Percentiles rank a stretch among this genome's conserved stretches.
These are phyloP conservation scores for Ambastaia sidthimunki DNA, from an alignment of 2,797 vertebrate genomes.

Conservation along the genomic window DNA sequence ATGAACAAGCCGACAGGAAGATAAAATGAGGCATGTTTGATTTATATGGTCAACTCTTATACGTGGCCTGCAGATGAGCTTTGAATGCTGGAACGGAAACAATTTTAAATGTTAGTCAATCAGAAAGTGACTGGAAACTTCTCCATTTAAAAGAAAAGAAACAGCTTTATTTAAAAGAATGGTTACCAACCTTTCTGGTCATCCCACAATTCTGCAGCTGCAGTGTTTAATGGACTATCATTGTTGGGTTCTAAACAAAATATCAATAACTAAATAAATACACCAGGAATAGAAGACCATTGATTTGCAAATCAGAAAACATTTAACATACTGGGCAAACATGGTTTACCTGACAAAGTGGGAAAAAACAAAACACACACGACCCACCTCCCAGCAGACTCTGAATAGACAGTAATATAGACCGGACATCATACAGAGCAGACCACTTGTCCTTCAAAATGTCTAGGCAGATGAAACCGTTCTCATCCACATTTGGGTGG, in stretches of 20 bases:
- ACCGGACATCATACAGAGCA: conserved; percentile 89
- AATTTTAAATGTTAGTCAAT: conserved; percentile 10
- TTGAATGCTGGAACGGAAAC: conserved; percentile 84
- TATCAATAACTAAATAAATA: too few relatives aligned
- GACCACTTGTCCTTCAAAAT: conserved; percentile 98
- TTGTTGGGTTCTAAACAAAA: conserved; percentile 88
- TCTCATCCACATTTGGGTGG: conserved; percentile 93
- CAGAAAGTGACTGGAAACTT: too few relatives aligned
- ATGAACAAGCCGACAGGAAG: conserved; percentile 41
- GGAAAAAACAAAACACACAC: background rate
- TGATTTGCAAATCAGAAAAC: too few relatives aligned
- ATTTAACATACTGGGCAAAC: too few relatives aligned
- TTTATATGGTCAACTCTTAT: conserved; percentile 81
- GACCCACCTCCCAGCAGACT: conserved; percentile 89
- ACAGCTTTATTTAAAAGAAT: background rate
- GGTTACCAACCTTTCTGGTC: conserved; percentile 85
- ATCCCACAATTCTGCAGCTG: conserved; percentile 90
- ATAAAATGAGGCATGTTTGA: conserved; percentile 38
- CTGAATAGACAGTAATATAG: conserved; percentile 92
- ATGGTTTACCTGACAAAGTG: too few relatives aligned
- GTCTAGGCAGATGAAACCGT: conserved; percentile 97
- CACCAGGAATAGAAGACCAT: too few relatives aligned
- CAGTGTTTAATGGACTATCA: conserved; percentile 90
- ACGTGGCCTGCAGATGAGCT: conserved; percentile 82
- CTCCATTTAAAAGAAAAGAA: background rate